Conservation (phyloP, 2,797 vertebrate species). For the Picus viridis region DNA sequence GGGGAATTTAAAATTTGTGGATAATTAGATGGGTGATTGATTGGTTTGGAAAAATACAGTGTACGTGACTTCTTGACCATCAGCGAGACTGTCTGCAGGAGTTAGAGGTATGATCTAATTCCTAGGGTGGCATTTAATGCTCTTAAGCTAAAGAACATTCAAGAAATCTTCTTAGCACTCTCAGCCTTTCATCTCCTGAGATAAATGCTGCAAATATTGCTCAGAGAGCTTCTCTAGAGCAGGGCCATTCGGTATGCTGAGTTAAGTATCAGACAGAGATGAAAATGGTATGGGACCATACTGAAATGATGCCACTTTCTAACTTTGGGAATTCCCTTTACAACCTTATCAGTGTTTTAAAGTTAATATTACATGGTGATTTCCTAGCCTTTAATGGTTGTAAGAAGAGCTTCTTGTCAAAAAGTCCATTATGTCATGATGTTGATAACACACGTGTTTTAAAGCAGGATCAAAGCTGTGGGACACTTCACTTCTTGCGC, state of each 20-base stretch:
- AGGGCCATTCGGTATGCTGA: neutral
- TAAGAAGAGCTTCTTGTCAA: neutral
- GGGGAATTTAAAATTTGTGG: neutral
- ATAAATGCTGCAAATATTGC: neutral
- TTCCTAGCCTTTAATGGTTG: neutral
- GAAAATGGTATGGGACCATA: neutral
- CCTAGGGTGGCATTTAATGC: neutral
- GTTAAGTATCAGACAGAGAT: neutral
- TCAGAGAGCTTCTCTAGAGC: neutral
- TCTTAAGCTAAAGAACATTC: constrained; percentile 21
- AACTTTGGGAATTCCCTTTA: neutral
- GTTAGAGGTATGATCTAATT: neutral
- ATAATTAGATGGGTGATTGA: neutral
- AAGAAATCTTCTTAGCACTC: constrained; percentile 14
- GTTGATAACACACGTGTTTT: neutral
- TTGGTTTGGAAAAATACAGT: neutral
- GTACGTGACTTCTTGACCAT: neutral
- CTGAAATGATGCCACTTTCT: neutral
- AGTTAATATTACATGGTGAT: neutral
- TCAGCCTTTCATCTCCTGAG: neutral
- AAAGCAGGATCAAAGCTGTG: neutral
- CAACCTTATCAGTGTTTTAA: neutral
- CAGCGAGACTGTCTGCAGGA: neutral
- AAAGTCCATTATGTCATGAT: neutral
- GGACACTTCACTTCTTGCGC: neutral